Conservation (phyloP, 1,140 invertebrate genomes). For the Galleria mellonella region DNA sequence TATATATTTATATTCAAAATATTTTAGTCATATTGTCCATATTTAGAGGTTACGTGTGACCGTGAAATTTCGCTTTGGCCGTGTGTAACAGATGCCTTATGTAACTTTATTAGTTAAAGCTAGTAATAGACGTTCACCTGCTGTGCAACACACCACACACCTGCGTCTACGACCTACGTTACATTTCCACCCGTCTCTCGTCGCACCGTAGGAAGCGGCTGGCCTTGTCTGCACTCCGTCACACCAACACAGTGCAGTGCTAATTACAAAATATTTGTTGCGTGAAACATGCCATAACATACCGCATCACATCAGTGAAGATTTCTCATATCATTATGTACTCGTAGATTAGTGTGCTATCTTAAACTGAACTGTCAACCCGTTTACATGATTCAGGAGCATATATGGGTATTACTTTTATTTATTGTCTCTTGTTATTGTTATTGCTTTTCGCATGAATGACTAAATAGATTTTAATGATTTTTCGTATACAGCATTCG, state of each 20-base stretch:
- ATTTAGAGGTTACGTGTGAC: no score
- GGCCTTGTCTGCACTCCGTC: slow-evolving; percentile 31
- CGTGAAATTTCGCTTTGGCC: no score
- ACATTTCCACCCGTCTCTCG: background rate
- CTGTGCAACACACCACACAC: slow-evolving; percentile 19
- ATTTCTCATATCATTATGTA: background rate
- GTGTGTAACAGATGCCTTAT: background rate
- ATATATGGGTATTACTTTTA: no score
- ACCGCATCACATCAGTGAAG: background rate
- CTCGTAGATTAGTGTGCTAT: no score
- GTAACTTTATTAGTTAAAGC: background rate
- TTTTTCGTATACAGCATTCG: no score
- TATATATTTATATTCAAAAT: no score
- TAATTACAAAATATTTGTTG: slow-evolving; percentile 7
- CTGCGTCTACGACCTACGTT: slow-evolving; percentile 17
- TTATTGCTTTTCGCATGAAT: no score
- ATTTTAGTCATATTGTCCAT: no score
- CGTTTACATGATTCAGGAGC: no score
- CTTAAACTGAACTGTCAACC: no score
- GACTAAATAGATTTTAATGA: no score
- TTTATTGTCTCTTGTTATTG: no score
- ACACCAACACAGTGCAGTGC: slow-evolving; percentile 9
- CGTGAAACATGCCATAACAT: slow-evolving; percentile 3
- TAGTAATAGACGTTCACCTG: slow-evolving; percentile 26
- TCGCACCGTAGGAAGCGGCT: slow-evolving; percentile 33